Percentiles rank a stretch among this genome's conserved stretches.
phyloP scores from a whole-genome alignment of 35 echinoderm and acorn worm species.

The Eucidaris tribuloides region DNA sequence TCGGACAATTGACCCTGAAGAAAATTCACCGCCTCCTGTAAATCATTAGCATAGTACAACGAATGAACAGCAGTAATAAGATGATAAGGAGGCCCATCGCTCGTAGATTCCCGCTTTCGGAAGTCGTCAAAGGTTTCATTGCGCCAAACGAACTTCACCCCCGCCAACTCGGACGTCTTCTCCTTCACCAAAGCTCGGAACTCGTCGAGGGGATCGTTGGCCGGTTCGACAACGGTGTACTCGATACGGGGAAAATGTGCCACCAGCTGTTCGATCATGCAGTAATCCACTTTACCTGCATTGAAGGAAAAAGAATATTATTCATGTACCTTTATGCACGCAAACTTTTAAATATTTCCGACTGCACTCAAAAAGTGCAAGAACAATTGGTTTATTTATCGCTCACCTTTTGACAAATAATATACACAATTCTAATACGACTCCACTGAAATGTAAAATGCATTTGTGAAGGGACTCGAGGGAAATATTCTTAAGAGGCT shows the following conservation, averaged over 20 bases:
- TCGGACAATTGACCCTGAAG: neutral
- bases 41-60: constrained; percentile 1
- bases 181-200: neutral
- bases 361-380: too few species aligned
- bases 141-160: neutral
- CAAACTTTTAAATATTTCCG: too few species aligned
- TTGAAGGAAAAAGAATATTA: too few species aligned
- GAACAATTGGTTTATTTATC: too few species aligned
- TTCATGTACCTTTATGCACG: too few species aligned
- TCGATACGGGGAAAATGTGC: neutral
- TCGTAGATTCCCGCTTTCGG: neutral
- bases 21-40: neutral
- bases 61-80: neutral
- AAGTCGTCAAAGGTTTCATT: constrained; percentile 13
- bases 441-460: too few species aligned
- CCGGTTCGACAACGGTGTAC: constrained; percentile 10
- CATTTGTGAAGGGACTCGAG: too few species aligned
- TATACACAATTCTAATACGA: too few species aligned
- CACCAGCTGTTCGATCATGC: constrained; percentile 1
- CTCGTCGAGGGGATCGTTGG: neutral
- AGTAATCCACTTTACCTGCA: neutral
- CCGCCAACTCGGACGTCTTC: neutral
- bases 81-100: neutral
- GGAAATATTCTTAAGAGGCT: too few species aligned
- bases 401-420: too few species aligned